Evolutionary conservation across 2,888 invertebrate species (phyloP), one percentile per base, ranked within the genome.

Genomic region (Acleris emargana): DNA sequence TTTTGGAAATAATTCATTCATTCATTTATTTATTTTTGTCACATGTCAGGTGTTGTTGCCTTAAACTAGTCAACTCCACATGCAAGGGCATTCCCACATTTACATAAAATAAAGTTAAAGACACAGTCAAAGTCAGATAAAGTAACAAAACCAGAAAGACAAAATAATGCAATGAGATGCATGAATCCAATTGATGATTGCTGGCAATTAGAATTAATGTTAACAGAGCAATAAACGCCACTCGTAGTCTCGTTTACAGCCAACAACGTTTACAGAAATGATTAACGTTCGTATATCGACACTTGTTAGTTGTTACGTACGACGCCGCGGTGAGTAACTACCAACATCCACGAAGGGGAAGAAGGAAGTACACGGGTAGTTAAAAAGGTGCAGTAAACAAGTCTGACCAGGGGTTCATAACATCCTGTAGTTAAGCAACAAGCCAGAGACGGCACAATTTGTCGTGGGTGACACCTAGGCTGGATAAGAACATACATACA

Each of bases 331-430:
- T 64, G 64, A 64, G 53, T 64, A 54, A 64, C 58, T 49, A 28
- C 17, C 42, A 16, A 45, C 43, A 17, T 45, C 59, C 59, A 64
- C 38, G 59, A 59, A 55, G 50, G 54, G 64, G 64, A 54, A 64
- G 53, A 28, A 60, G 64, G 64, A 64, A 64, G 59, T 49, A 28
- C 53, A 42, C 4, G 32, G 51, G 43, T 49, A 55, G 42, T 50
- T 55, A 49, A 16, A 25, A 25, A 49, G 38, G 43, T 62, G 32
- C 42, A 62, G 42, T 50, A 62, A 49, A 16, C 28, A 25, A 49
- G 38, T 62, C 49, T 47, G 45, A 59, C 50, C 32, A 42, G 42
- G 58, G 59, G 47, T 45, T 28, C 60, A 28, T 61, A 61, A 61
- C 52, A 58, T 58, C 63, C 63, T 58, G 63, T 58, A 51, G 16